Percentiles rank a stretch among this genome's conserved stretches.
These are phyloP conservation scores for Bugulina stolonifera DNA, from an alignment of 2,888 invertebrate species.

Conservation along the genomic window DNA sequence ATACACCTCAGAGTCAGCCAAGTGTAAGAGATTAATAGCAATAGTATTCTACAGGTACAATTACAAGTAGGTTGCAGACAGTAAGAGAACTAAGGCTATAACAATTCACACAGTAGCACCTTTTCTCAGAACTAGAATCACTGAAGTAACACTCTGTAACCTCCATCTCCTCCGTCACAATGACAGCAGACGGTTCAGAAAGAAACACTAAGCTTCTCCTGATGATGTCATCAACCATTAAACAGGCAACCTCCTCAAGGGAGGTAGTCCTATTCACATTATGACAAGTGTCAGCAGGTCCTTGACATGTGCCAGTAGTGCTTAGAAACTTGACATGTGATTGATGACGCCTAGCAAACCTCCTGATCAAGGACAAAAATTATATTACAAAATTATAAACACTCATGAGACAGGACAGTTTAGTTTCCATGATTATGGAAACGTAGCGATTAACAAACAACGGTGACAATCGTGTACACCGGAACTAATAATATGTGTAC, in stretches of 20 bases:
- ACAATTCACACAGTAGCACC: not conserved
- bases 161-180: not conserved
- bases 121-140: conserved; percentile 10
- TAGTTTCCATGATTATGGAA: too few species aligned
- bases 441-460: too few species aligned
- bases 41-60: too few species aligned
- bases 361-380: too few species aligned
- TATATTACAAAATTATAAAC: too few species aligned
- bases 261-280: not conserved
- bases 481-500: too few species aligned
- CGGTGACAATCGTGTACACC: too few species aligned
- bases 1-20: too few species aligned
- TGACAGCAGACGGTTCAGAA: not conserved
- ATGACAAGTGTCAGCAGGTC: not conserved
- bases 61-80: not conserved
- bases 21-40: too few species aligned
- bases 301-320: not conserved
- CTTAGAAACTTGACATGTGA: too few species aligned
- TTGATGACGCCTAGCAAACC: too few species aligned
- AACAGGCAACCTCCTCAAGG: not conserved
- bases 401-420: too few species aligned
- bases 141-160: not conserved
- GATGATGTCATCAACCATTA: not conserved
- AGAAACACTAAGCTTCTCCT: not conserved
- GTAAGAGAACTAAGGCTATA: not conserved